Percentiles rank a stretch among this genome's conserved stretches.
phyloP scores from a whole-genome alignment of 2,113 vertebrate genomes.

The Corapipo altera region DNA sequence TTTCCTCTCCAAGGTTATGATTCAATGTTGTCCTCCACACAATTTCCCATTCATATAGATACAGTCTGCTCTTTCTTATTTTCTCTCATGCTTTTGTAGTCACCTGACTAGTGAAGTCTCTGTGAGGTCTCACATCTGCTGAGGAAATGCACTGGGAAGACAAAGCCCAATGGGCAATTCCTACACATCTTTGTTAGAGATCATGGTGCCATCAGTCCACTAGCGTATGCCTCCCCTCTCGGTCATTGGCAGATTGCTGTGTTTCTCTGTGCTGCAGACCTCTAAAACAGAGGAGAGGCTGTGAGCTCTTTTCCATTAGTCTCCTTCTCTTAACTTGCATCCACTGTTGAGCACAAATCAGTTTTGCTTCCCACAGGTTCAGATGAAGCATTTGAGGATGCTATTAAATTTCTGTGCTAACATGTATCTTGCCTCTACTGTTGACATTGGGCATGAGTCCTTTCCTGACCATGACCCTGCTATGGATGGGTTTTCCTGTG shows the following conservation, averaged over 20 bases:
- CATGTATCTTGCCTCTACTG: neutral
- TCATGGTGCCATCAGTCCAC: neutral
- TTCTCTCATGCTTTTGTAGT: neutral
- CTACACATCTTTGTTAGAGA: neutral
- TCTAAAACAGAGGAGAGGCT: neutral
- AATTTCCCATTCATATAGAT: neutral
- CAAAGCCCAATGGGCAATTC: neutral
- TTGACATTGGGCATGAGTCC: accelerated
- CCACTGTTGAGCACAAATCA: accelerated
- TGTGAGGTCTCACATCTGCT: neutral
- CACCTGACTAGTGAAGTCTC: neutral
- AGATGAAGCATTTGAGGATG: neutral
- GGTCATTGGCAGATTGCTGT: neutral
- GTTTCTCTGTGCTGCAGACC: neutral
- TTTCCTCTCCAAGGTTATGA: neutral
- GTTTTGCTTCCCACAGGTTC: neutral
- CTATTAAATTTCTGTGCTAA: neutral
- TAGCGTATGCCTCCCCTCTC: neutral
- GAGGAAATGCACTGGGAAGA: neutral
- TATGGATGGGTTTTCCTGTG: neutral
- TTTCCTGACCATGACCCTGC: neutral
- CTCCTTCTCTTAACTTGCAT: accelerated
- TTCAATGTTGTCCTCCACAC: accelerated
- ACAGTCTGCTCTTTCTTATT: neutral
- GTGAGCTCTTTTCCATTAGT: neutral